Base-by-base conservation (phyloP, 2,888 invertebrate species). In the Keiferia lycopersicella region DNA sequence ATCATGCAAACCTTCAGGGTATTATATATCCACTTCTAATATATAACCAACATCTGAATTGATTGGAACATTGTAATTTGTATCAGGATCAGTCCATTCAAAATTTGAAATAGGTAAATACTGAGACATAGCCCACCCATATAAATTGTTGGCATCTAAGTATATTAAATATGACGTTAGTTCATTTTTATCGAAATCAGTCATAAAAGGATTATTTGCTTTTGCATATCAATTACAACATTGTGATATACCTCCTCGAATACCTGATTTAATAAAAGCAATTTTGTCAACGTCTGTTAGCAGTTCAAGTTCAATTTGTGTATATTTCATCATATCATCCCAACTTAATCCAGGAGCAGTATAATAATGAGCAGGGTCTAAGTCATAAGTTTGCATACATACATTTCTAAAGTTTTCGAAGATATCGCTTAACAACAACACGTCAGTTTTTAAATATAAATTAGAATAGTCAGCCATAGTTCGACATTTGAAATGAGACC, bases 61-160 rank as follows among this genome's bases (percentile, higher is more conserved):
- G 26, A 64, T 64, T 7, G 65, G n/a, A 11, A 71, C 56, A 20
- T 68, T 58, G 48, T 67, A 67, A 39, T 65, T 45, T 18, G 65
- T 51, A 60, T 72, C 38, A 48, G 65, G 58, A 18, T 70, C 66
- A 14, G 71, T 65, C 77, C 78, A 83, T 64, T 73, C 61, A 69
- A 84, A 81, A 11, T 67, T 69, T 12, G 67, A 64, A 10, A 64
- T 50, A 0, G 82, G 81, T 18, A 83, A 66, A 14, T 65, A 65
- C 65, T 80, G 71, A 7, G 65, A 69, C 79, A 83, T 78, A 1
- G 79, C 79, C 71, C 73, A 75, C 4, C 79, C 79, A 68, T 82
- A 83, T 16, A 79, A 65, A 67, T 80, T 82, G 65, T 83, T 82
- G 0, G 73, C 73, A 70, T 81, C 81, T 6, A 77, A 68, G 64